Base-by-base conservation (phyloP, 2,113 vertebrate genomes). In the Ia io region DNA sequence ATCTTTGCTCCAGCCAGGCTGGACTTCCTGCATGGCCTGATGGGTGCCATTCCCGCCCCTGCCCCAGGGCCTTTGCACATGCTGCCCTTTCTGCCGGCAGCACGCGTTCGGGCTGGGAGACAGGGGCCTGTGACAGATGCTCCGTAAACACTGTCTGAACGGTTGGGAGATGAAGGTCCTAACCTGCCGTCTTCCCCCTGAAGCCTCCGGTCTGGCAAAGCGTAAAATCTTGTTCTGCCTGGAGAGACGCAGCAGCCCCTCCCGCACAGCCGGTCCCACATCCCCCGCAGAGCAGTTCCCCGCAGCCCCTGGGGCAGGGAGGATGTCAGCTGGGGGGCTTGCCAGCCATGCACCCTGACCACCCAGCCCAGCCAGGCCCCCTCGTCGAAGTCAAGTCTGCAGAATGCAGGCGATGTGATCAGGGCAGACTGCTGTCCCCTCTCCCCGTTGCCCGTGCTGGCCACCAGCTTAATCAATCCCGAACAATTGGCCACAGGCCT, bases 401-500 rank as follows among this genome's bases (percentile, higher is more conserved):
- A 35, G 20, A 16, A 25, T 0, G 49, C 28, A 9, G 71, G 44
- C 16, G 1, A 9, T 13, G 23, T 30, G 40, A 44, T 70, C 10
- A 3, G 71, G 74, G 40, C 25, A n/a, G 78, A 49, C 17, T 14
- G 40, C 71, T 16, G 40, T 7, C 65, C 63, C 59, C 42, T 61
- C 3, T 25, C 42, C 17, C 11, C 0, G 42, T 8, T 67, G n/a
- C 76, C 77, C 0, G 0, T 16, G 40, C 51, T 6, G 84, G 73
- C 95, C 96, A 97, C 95, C 83, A 91, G 77, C 95, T 96, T 92
- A 80, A 97, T 97, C 97, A 93, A 88, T 95, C 97, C 96, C 6
- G 92, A 95, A 77, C 96, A 96, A 97, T 76, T 90, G 97, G 97
- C 98, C 97, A 97, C 96, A 70, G 97, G 96, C 98, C 98, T 85